Evolutionary conservation across 2,888 invertebrate species (phyloP).

Genomic region (Dysmachus trigonus): DNA sequence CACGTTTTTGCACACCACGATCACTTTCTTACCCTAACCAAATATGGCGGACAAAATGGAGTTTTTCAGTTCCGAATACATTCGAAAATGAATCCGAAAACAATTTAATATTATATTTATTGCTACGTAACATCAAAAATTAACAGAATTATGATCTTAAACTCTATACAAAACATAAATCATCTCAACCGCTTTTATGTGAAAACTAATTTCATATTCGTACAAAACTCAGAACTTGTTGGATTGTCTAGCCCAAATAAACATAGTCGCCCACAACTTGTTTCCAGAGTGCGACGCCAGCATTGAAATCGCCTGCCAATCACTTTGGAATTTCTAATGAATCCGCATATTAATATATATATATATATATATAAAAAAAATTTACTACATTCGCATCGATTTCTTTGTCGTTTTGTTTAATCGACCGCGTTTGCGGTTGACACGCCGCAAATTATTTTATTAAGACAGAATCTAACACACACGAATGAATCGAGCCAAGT

Average conservation of each 20-base stretch:
- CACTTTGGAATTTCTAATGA: background rate
- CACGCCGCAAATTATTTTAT: background rate
- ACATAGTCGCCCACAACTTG: background rate
- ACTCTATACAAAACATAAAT: background rate
- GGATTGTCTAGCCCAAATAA: background rate
- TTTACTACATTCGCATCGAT: background rate
- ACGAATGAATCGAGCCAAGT: background rate
- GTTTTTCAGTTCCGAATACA: background rate
- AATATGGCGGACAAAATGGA: background rate
- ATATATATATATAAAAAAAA: background rate
- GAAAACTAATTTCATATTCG: background rate
- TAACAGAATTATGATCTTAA: background rate
- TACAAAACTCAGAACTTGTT: background rate
- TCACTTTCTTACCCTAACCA: background rate
- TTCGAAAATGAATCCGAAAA: background rate
- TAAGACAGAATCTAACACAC: background rate
- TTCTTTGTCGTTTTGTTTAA: background rate
- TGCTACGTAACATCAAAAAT: background rate
- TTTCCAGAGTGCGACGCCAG: background rate
- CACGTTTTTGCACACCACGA: background rate
- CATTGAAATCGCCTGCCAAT: background rate
- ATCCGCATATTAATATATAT: background rate
- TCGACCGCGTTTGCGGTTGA: background rate
- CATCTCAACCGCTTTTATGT: background rate
- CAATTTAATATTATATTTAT: background rate